A percentile compares a stretch with the other conserved stretches of the same genome.
These are phyloP conservation scores for Tenodera sinensis DNA, from an alignment of 2,888 invertebrate species.

Conservation along the genomic window DNA sequence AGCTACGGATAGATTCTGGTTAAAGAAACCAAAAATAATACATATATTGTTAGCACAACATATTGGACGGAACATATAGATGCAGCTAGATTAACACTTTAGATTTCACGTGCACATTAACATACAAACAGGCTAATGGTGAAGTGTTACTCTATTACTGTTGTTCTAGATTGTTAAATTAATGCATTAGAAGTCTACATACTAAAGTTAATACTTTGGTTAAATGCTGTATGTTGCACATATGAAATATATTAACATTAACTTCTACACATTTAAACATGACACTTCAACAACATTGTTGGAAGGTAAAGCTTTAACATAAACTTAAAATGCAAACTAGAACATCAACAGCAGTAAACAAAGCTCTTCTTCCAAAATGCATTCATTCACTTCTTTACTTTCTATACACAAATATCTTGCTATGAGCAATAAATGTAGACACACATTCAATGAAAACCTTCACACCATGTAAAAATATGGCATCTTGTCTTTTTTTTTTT, in stretches of 20 bases:
- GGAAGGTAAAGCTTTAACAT: too few relatives aligned
- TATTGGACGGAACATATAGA: not conserved
- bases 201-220: not conserved
- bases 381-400: not conserved
- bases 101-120: not conserved
- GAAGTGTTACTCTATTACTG: not conserved
- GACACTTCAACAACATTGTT: too few relatives aligned
- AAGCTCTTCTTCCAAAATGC: not conserved
- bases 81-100: not conserved
- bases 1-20: not conserved
- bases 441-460: too few relatives aligned
- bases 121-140: not conserved
- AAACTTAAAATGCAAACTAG: not conserved
- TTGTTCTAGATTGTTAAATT: not conserved
- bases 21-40: not conserved
- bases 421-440: not conserved
- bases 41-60: not conserved
- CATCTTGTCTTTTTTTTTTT: too few relatives aligned
- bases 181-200: not conserved
- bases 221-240: not conserved
- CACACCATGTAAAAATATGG: too few relatives aligned
- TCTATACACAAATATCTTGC: not conserved
- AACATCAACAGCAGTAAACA: not conserved
- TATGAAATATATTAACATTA: not conserved
- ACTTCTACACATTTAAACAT: too few relatives aligned